Conservation (phyloP, 2,888 invertebrate genomes). For the Odontocolon sp. region DNA sequence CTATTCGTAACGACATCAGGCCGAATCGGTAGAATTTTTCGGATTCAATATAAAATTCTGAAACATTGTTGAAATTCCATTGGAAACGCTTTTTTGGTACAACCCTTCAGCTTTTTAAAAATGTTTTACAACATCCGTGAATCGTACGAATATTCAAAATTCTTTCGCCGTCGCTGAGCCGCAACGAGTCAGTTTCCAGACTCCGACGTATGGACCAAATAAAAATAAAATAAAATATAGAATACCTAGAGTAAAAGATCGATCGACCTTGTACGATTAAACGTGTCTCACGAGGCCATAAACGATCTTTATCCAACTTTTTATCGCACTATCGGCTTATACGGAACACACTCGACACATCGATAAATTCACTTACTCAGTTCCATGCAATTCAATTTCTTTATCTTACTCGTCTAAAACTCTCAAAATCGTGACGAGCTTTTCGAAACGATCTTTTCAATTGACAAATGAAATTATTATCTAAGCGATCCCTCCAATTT, state of each 20-base stretch:
- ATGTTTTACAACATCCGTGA: neutral
- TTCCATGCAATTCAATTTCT: neutral
- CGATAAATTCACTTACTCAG: neutral
- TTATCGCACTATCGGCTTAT: neutral
- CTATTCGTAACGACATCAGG: neutral
- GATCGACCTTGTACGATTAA: neutral
- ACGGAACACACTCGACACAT: neutral
- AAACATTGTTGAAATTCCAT: neutral
- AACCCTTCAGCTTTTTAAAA: too few species aligned
- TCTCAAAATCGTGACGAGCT: neutral
- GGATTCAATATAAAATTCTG: neutral
- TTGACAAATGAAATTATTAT: neutral
- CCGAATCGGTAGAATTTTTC: neutral
- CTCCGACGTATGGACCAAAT: neutral
- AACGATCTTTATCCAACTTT: slow-evolving; percentile 40
- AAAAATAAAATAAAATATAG: neutral
- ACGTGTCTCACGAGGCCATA: slow-evolving; percentile 3
- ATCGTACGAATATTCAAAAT: neutral
- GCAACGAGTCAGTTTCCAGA: neutral
- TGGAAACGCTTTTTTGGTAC: neutral
- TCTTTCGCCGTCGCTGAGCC: neutral
- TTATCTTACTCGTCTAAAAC: neutral
- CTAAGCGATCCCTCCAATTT: slow-evolving; percentile 3
- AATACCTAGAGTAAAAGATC: neutral
- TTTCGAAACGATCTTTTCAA: slow-evolving; percentile 13